Conservation (phyloP, 2,113 vertebrate species). For the Cyanocitta stelleri region DNA sequence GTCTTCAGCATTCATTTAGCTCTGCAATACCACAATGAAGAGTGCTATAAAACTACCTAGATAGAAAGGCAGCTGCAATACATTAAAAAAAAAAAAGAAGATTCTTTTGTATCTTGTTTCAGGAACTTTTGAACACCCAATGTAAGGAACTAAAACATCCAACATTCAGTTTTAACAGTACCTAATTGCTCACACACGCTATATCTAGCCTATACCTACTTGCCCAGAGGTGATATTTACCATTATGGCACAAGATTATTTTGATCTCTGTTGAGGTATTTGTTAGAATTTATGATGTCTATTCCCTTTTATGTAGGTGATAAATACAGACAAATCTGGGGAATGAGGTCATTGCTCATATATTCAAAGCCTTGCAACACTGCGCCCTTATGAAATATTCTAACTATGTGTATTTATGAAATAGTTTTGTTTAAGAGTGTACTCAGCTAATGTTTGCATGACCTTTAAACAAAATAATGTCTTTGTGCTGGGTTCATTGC, state of each 20-base stretch:
- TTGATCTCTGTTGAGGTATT: not conserved
- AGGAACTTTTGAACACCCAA: not conserved
- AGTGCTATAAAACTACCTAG: not conserved
- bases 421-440: not conserved
- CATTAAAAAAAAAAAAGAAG: not conserved
- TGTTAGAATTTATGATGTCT: not conserved
- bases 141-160: not conserved
- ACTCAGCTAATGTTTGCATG: not conserved
- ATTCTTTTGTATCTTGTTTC: not conserved
- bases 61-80: not conserved
- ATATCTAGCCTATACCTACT: not conserved
- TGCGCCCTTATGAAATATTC: not conserved
- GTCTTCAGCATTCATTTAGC: not conserved
- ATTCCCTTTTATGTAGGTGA: not conserved
- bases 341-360: not conserved
- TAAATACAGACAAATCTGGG: not conserved
- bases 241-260: not conserved
- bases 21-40: not conserved
- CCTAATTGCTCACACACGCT: not conserved
- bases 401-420: not conserved
- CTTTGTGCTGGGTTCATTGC: not conserved
- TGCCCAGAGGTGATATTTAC: not conserved
- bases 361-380: not conserved
- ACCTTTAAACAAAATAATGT: slow-evolving; percentile 16
- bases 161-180: not conserved